These are phyloP conservation scores for Gila robusta DNA, from an alignment of 2,797 vertebrate genomes.

Conservation along the genomic window DNA sequence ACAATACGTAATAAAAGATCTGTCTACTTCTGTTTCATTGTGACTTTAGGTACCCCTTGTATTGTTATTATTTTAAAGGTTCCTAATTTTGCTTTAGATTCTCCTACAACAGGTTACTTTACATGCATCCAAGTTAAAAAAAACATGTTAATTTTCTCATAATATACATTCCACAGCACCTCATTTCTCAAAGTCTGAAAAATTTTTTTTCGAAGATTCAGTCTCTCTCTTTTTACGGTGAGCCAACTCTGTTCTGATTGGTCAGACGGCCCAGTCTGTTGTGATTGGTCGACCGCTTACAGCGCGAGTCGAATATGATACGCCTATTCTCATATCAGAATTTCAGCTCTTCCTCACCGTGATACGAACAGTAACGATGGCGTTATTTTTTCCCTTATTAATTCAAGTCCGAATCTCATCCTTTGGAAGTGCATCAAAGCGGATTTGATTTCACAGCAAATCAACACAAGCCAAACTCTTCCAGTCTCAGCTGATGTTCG, in stretches of 20 bases:
- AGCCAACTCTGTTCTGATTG: not conserved
- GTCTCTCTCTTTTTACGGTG: too few relatives aligned
- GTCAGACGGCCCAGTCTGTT: not conserved
- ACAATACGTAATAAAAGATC: not conserved
- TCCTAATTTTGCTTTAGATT: not conserved
- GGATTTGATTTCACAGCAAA: too few relatives aligned
- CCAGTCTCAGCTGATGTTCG: not conserved
- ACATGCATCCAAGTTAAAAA: not conserved
- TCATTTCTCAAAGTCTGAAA: too few relatives aligned
- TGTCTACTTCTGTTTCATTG: not conserved
- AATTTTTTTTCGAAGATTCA: too few relatives aligned
- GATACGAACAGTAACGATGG: not conserved
- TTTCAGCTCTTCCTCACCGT: not conserved
- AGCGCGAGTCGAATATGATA: too few relatives aligned
- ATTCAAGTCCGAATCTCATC: not conserved
- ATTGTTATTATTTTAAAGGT: too few relatives aligned
- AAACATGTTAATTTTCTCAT: too few relatives aligned
- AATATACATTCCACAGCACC: too few relatives aligned
- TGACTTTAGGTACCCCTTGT: too few relatives aligned
- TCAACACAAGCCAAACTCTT: not conserved
- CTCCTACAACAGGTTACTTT: not conserved
- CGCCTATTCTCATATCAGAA: not conserved
- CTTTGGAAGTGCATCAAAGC: too few relatives aligned
- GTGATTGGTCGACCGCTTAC: not conserved
- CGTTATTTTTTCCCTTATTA: rapidly evolving